phyloP scores from a whole-genome alignment of 2,113 vertebrate species.

The Grantiella picta region DNA sequence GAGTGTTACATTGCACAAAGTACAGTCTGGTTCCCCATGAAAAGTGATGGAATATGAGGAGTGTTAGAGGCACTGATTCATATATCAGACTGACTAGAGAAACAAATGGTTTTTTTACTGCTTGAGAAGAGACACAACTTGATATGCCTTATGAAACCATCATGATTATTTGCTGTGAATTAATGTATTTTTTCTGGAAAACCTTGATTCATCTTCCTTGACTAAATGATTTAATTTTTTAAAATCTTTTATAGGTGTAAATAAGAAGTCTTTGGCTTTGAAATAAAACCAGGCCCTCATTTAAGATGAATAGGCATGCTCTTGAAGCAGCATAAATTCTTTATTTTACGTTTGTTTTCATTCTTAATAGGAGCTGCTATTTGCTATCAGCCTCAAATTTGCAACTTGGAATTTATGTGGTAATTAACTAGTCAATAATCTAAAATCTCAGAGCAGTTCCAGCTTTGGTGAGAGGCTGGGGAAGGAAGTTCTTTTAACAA shows the following conservation, averaged over 20 bases:
- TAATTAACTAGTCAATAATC: background rate
- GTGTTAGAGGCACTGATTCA: background rate
- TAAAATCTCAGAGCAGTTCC: background rate
- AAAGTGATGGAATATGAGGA: background rate
- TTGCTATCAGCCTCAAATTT: background rate
- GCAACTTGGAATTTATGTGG: background rate
- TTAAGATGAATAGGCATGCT: background rate
- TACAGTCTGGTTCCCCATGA: background rate
- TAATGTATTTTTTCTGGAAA: background rate
- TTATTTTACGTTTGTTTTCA: background rate
- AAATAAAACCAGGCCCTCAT: background rate
- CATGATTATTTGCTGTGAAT: background rate
- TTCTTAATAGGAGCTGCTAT: background rate
- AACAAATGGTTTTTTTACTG: background rate
- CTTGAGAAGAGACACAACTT: background rate
- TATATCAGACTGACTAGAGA: background rate
- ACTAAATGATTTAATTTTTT: rapidly evolving
- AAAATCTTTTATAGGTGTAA: background rate
- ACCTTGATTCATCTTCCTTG: background rate
- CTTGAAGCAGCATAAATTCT: background rate
- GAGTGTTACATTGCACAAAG: background rate
- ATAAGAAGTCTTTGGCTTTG: background rate
- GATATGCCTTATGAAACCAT: background rate
- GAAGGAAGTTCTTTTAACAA: background rate
- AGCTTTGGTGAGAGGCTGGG: background rate